Conservation (phyloP, 2,113 vertebrate genomes). For the Meriones unguiculatus region DNA sequence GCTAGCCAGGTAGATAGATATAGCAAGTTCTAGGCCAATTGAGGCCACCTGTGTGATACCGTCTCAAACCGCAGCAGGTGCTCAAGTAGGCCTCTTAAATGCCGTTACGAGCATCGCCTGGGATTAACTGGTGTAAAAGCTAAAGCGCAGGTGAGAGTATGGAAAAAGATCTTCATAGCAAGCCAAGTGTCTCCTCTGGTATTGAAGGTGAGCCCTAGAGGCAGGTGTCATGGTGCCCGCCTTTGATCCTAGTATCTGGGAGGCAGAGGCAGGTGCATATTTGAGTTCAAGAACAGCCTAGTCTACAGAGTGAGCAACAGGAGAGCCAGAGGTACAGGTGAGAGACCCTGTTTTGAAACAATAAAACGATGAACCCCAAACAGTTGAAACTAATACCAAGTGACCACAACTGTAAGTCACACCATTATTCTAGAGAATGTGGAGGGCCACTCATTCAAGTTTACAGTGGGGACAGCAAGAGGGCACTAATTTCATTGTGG, state of each 20-base stretch:
- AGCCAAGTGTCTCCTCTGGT: constrained; percentile 4
- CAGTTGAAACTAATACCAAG: constrained; percentile 42
- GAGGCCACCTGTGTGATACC: background rate
- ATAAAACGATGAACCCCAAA: background rate
- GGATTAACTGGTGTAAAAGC: background rate
- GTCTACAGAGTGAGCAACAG: background rate
- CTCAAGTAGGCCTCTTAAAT: background rate
- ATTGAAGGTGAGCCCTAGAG: background rate
- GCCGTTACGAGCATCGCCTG: background rate
- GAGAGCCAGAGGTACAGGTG: background rate
- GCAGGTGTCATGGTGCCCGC: accelerated
- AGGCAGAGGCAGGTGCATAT: background rate
- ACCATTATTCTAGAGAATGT: background rate
- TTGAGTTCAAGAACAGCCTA: background rate
- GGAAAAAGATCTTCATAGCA: constrained; percentile 23
- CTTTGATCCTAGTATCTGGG: background rate
- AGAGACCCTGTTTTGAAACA: background rate
- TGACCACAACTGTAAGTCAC: background rate
- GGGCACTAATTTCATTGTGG: background rate
- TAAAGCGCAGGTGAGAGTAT: background rate
- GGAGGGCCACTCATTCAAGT: background rate
- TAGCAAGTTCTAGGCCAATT: background rate
- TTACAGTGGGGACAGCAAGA: background rate
- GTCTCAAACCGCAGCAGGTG: background rate
- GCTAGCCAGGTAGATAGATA: background rate